These are phyloP conservation scores for Pseudomugil tenellus DNA, from an alignment of 2,797 vertebrate species.

Conservation along the genomic window DNA sequence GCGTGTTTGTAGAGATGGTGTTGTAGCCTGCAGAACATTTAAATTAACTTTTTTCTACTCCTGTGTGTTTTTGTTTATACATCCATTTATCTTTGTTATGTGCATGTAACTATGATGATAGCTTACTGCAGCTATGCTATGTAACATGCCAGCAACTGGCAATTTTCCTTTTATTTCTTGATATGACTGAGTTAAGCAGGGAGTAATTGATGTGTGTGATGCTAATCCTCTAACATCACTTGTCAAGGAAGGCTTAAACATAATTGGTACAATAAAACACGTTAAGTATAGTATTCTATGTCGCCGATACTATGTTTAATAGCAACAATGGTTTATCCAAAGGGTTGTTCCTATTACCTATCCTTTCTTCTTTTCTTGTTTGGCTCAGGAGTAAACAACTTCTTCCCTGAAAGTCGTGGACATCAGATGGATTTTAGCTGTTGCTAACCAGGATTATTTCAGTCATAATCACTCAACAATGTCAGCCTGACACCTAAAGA, in stretches of 20 bases:
- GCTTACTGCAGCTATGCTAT: conserved; percentile 25
- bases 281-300: conserved; percentile 14
- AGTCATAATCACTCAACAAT: conserved; percentile 48
- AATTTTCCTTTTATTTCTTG: conserved; percentile 51
- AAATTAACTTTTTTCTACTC: conserved; percentile 26
- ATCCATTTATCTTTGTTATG: conserved; percentile 34
- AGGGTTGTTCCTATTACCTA: background rate
- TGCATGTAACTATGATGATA: conserved; percentile 39
- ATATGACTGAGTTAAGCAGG: conserved; percentile 39
- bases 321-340: conserved; percentile 14
- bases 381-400: background rate
- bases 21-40: conserved; percentile 17
- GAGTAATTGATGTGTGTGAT: conserved; percentile 52
- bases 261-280: conserved; percentile 33
- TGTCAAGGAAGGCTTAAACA: conserved; percentile 18
- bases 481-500: conserved; percentile 37
- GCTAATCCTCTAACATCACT: conserved; percentile 28
- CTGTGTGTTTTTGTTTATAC: conserved; percentile 7
- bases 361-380: conserved; percentile 11
- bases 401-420: conserved; percentile 1
- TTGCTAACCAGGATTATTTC: conserved; percentile 31
- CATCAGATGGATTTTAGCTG: conserved; percentile 25
- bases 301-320: conserved; percentile 20
- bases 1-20: conserved; percentile 22
- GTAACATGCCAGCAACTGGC: conserved; percentile 22